These are phyloP conservation scores for Buathra laborator DNA, from an alignment of 2,888 invertebrate genomes.

Conservation along the genomic window DNA sequence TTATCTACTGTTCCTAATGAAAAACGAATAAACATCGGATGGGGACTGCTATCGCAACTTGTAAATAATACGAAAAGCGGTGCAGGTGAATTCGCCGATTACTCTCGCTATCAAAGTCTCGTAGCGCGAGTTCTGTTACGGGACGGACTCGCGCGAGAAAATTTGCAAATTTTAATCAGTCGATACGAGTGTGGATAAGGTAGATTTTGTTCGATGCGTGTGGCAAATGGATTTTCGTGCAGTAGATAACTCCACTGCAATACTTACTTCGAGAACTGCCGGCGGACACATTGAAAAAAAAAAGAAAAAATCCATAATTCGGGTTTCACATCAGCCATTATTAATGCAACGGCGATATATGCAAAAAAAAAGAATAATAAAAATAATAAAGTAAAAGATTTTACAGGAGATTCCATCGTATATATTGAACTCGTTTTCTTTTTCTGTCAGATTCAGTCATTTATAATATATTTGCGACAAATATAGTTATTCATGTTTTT, in stretches of 20 bases:
- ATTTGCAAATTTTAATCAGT: background rate
- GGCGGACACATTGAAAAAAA: no score
- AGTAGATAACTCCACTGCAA: no score
- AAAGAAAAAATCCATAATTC: background rate
- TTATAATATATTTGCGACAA: slow-evolving; percentile 67
- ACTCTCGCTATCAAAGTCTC: background rate
- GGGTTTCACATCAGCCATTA: background rate
- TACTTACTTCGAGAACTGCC: no score
- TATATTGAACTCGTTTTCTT: slow-evolving; percentile 43
- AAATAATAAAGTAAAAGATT: slow-evolving; percentile 37
- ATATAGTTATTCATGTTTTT: slow-evolving; percentile 56
- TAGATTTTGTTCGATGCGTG: background rate
- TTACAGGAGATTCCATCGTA: slow-evolving; percentile 45
- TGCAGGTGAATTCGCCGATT: slow-evolving; percentile 38
- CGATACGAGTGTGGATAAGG: slow-evolving; percentile 39
- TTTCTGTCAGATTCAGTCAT: slow-evolving; percentile 29
- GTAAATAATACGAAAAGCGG: slow-evolving; percentile 53
- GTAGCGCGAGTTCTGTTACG: slow-evolving; percentile 40
- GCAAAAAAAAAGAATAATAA: background rate
- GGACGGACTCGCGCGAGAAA: background rate
- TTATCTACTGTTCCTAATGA: slow-evolving; percentile 20
- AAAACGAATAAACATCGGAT: slow-evolving; percentile 33
- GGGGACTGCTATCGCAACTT: background rate
- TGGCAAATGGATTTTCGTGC: no score
- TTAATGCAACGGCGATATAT: background rate